phyloP scores from a whole-genome alignment of 2,888 invertebrate species.

The Clivina fossor region DNA sequence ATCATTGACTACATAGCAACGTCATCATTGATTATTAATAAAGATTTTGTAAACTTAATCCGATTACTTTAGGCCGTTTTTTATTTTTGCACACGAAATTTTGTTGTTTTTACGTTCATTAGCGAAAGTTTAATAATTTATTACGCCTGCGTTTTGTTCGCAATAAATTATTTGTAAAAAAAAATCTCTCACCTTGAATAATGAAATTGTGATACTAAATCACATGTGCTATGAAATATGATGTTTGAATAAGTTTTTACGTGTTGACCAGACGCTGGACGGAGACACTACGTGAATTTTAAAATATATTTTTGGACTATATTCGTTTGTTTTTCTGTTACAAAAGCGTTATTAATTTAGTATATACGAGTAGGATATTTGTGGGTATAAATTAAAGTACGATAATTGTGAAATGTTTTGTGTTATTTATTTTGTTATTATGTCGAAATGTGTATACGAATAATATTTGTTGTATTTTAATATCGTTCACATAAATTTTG shows the following conservation, averaged over 20 bases:
- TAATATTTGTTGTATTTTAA: too few relatives aligned
- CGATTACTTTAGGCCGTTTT: constrained; percentile 16
- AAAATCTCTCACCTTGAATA: constrained; percentile 28
- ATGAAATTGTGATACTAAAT: constrained; percentile 22
- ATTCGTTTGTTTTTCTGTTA: too few relatives aligned
- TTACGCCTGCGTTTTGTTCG: constrained; percentile 18
- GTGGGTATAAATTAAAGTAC: too few relatives aligned
- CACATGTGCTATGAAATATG: constrained; percentile 16
- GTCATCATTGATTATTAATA: constrained; percentile 33
- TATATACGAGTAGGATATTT: too few relatives aligned
- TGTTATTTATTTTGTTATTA: too few relatives aligned
- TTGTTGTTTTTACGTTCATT: constrained; percentile 32
- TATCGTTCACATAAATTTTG: too few relatives aligned
- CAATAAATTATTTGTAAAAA: constrained; percentile 31
- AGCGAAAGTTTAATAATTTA: constrained; percentile 27
- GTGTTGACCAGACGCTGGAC: too few relatives aligned
- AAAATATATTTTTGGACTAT: not conserved
- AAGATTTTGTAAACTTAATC: constrained; percentile 30
- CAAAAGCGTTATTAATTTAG: too few relatives aligned
- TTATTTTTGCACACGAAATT: constrained; percentile 23
- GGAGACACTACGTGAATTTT: constrained; percentile 10
- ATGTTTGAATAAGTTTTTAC: constrained; percentile 21
- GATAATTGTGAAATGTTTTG: too few relatives aligned
- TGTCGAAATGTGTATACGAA: too few relatives aligned
- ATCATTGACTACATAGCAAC: constrained; percentile 13